phyloP scores from a whole-genome alignment of 2,113 vertebrate species.

The Helogale parvula region DNA sequence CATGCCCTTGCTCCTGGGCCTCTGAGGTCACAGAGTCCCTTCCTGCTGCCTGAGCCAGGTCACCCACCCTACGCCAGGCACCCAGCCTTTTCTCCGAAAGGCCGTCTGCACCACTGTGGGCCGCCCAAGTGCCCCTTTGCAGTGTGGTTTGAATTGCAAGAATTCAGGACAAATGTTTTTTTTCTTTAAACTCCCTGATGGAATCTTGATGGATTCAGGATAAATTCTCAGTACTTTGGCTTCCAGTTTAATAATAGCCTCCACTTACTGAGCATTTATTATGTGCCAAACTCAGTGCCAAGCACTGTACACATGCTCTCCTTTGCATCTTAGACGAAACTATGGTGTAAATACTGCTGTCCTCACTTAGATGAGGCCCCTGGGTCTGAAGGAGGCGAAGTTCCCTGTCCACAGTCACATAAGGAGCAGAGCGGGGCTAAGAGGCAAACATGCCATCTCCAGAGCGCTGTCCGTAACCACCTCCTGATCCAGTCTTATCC shows the following conservation, averaged over 20 bases:
- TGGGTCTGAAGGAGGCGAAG: background rate
- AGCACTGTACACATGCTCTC: background rate
- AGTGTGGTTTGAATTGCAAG: background rate
- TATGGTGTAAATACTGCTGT: fast-evolving
- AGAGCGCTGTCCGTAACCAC: background rate
- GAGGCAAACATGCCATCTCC: background rate
- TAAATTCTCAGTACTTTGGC: background rate
- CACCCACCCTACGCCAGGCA: background rate
- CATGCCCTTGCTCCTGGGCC: background rate
- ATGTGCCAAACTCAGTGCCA: too few species aligned
- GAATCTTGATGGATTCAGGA: background rate
- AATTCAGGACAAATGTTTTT: background rate
- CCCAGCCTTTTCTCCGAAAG: background rate
- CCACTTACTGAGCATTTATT: background rate
- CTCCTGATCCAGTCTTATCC: too few species aligned
- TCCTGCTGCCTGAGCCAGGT: background rate
- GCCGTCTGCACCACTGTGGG: background rate
- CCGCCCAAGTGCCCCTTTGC: background rate
- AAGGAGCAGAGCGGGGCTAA: background rate
- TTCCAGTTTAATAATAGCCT: background rate
- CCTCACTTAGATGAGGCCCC: background rate
- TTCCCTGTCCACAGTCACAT: background rate
- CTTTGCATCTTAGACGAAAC: background rate
- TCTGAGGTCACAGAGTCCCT: background rate
- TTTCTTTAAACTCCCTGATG: background rate